Base-by-base conservation (phyloP, 2,888 invertebrate genomes). In the Phengaris arion region DNA sequence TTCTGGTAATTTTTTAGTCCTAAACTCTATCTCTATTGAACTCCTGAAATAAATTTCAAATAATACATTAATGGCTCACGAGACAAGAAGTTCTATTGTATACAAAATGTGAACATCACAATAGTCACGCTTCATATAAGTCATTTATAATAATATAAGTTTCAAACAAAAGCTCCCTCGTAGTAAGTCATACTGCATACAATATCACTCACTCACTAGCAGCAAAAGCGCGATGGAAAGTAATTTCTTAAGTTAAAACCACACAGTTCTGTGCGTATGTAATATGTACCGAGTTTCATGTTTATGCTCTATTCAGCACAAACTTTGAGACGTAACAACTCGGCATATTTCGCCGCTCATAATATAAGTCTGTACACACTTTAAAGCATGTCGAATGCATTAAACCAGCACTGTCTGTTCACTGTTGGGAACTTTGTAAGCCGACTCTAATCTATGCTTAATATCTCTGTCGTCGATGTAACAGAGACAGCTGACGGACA, bases 311-410 rank as follows among this genome's bases (percentile, higher is more conserved):
- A 78, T 78, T 74, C 75, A 77, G 35, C 4, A 77, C 78, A 78
- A 79, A 79, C 77, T 77, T 79, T 57, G 76, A 74, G 75, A 76
- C 76, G 77, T 76, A 76, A 77, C 74, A 77, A 74, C 77, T 74
- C 75, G 76, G 69, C 69, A 70, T 70, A 68, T 75, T 64, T 75
- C 46, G 48, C 72, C 75, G 70, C 74, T 57, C 74, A 74, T 74
- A 77, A 74, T 74, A 74, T 76, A 77, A 76, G 59, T 54, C 46
- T 59, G 48, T 51, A 75, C 70, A 35, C 70, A 70, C 48, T 22
- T 51, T 70, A 8, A 52, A 54, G 52, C 51, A 54, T 72, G 72
- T 22, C 72, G 72, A 51, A 70, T 75, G 68, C 22, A 75, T 75
- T 70, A 70, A 59, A 57, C 68, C 54, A 75, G 48, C 22, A n/a